Percentiles rank a stretch among this genome's conserved stretches.
These are phyloP conservation scores for Antheraea pernyi DNA, from an alignment of 1,140 invertebrate genomes.

Conservation along the genomic window DNA sequence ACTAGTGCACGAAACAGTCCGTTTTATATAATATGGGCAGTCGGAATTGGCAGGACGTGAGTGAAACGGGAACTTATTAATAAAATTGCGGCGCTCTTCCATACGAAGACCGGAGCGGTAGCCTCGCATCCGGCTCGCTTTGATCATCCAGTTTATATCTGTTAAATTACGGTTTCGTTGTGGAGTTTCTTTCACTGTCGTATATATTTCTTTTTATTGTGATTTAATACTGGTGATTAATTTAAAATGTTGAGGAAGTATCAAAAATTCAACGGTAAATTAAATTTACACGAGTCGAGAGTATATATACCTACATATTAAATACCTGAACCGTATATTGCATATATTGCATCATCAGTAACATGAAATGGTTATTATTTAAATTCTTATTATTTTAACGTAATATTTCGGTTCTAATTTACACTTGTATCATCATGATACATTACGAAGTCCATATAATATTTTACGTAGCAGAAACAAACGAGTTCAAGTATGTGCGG, in stretches of 20 bases:
- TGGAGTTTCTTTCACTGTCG: conserved; percentile 13
- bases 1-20: not conserved
- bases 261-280: not conserved
- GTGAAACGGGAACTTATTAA: conserved; percentile 71
- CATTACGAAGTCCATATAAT: conserved; percentile 26
- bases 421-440: not conserved
- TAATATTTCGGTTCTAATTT: not conserved
- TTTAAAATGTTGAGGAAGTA: conserved; percentile 3
- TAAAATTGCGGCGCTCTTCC: conserved; percentile 69
- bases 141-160: conserved; percentile 52
- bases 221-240: conserved; percentile 2
- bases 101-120: conserved; percentile 44
- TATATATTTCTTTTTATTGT: conserved; percentile 1
- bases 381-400: not conserved
- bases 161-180: conserved; percentile 25
- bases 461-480: conserved; percentile 32
- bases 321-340: too few relatives aligned
- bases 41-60: conserved; percentile 59
- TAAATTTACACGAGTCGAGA: not conserved
- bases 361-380: not conserved
- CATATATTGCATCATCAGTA: not conserved
- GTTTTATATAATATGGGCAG: conserved; percentile 8
- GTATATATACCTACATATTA: not conserved
- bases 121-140: conserved; percentile 60
- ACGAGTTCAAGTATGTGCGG: conserved; percentile 44